These are phyloP conservation scores for Mixornis gularis DNA, from an alignment of 2,113 vertebrate genomes.

Conservation along the genomic window DNA sequence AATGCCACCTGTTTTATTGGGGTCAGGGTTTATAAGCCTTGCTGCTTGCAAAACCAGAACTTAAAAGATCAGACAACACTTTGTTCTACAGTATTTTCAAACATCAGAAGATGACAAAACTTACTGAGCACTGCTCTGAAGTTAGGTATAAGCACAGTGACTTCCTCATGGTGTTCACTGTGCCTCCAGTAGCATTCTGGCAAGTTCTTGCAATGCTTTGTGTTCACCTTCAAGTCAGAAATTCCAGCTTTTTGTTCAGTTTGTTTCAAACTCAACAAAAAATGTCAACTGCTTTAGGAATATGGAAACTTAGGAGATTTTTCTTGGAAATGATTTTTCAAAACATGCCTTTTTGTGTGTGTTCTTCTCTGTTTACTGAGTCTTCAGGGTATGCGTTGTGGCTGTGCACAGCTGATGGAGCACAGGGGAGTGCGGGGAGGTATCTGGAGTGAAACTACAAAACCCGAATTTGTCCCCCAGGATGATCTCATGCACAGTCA, in stretches of 20 bases:
- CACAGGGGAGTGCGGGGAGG: not conserved
- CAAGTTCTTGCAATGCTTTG: not conserved
- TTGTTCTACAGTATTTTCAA: constrained; percentile 21
- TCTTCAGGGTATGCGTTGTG: not conserved
- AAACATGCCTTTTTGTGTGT: not conserved
- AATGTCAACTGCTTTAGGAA: not conserved
- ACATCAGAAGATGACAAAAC: constrained; percentile 27
- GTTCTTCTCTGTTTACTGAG: not conserved
- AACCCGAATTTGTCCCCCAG: not conserved
- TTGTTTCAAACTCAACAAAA: not conserved
- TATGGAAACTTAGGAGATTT: not conserved
- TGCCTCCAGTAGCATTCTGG: not conserved
- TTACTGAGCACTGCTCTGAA: not conserved
- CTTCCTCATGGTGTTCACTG: not conserved
- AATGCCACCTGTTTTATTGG: not conserved
- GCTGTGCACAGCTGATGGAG: not conserved
- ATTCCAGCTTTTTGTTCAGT: not conserved
- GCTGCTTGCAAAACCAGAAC: constrained; percentile 16
- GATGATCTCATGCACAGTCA: not conserved
- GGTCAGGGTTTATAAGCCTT: not conserved
- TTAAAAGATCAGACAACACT: constrained; percentile 28
- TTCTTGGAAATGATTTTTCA: not conserved
- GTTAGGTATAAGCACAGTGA: not conserved
- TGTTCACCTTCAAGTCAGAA: not conserved
- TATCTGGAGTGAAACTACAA: not conserved